phyloP scores from a whole-genome alignment of 2,797 vertebrate species.

The Rhinatrema bivittatum region DNA sequence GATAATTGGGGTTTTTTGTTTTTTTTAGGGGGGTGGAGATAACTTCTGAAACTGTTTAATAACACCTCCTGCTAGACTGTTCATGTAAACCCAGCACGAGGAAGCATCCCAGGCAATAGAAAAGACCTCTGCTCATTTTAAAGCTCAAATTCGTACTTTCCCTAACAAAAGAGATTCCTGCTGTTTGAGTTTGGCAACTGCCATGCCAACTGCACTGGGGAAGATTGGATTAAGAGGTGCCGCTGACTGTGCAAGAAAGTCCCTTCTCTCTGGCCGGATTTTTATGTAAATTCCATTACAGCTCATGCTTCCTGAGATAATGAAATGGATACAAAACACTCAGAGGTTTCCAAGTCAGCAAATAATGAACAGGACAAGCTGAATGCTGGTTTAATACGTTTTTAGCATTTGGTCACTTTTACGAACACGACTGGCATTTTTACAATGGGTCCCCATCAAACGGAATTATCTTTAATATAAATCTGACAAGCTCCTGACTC shows the following conservation, averaged over 20 bases:
- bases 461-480: conserved; percentile 37
- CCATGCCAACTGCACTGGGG: conserved; percentile 60
- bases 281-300: conserved; percentile 86
- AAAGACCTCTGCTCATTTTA: conserved; percentile 65
- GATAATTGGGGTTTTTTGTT: conserved; percentile 57
- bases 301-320: conserved; percentile 68
- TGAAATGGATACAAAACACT: conserved; percentile 72
- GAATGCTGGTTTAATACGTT: conserved; percentile 40
- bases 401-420: conserved; percentile 43
- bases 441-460: conserved; percentile 33
- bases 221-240: conserved; percentile 85
- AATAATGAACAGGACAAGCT: conserved; percentile 64
- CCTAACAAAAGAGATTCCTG: conserved; percentile 74
- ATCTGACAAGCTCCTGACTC: conserved; percentile 39
- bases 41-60: conserved; percentile 67
- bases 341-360: conserved; percentile 70
- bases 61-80: conserved; percentile 66
- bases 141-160: conserved; percentile 70
- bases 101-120: conserved; percentile 68
- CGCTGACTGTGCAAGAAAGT: conserved; percentile 69
- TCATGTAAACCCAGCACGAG: conserved; percentile 79
- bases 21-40: no score
- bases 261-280: conserved; percentile 66
- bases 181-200: conserved; percentile 72
- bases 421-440: conserved; percentile 49